These are phyloP conservation scores for Andrena hattorfiana DNA, from an alignment of 2,888 invertebrate species.

Conservation along the genomic window DNA sequence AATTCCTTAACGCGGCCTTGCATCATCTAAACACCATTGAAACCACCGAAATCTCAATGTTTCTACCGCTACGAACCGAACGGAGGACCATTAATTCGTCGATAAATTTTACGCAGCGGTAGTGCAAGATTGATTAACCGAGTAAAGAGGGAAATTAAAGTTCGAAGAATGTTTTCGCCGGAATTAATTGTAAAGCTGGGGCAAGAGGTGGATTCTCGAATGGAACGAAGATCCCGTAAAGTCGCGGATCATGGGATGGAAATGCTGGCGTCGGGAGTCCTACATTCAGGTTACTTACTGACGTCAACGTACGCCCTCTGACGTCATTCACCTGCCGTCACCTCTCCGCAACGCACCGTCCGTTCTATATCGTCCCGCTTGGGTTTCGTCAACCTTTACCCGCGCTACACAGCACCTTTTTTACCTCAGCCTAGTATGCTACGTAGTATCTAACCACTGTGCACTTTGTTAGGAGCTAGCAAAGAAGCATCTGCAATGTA, in stretches of 20 bases:
- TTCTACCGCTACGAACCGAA: background rate
- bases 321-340: conserved; percentile 80
- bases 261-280: conserved; percentile 12
- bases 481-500: too few species aligned
- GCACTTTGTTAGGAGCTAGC: background rate
- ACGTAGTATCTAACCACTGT: conserved; percentile 15
- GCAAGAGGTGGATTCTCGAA: background rate
- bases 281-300: conserved; percentile 72
- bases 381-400: conserved; percentile 68
- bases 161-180: too few species aligned
- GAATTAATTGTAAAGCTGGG: too few species aligned
- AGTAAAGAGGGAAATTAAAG: too few species aligned
- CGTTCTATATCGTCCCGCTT: conserved; percentile 40
- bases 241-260: conserved; percentile 4
- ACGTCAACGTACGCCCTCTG: conserved; percentile 80
- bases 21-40: conserved; percentile 20
- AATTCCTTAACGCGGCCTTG: conserved; percentile 67
- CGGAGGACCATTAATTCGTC: too few species aligned
- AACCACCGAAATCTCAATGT: conserved; percentile 3
- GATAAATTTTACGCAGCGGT: too few species aligned
- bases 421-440: conserved; percentile 11
- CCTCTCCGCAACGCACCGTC: conserved; percentile 51
- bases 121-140: too few species aligned
- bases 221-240: background rate
- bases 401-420: conserved; percentile 13